Conservation (phyloP, 2,888 invertebrate species). For the Acanthosepion esculentum region DNA sequence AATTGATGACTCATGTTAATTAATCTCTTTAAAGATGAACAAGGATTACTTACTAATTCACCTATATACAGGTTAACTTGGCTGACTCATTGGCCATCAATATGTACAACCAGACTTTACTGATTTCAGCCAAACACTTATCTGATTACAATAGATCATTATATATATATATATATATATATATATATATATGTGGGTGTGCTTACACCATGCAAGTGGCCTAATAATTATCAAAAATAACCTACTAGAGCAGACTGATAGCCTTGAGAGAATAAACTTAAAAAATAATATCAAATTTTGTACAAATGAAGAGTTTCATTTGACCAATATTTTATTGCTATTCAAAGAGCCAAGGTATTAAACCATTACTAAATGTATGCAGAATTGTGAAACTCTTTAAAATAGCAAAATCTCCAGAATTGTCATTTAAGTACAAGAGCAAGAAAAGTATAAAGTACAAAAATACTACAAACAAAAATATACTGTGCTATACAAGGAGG, state of each 20-base stretch:
- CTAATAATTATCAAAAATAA: neutral
- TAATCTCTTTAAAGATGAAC: slow-evolving; percentile 20
- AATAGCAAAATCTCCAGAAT: too few relatives aligned
- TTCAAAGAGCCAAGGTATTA: neutral
- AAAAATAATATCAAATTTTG: too few relatives aligned
- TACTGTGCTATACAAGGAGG: neutral
- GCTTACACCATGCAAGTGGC: neutral
- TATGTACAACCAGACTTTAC: neutral
- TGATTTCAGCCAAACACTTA: neutral
- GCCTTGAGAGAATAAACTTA: neutral
- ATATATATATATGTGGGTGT: too few relatives aligned
- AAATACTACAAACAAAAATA: neutral
- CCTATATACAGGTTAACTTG: neutral
- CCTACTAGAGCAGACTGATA: neutral
- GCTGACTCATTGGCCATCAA: neutral
- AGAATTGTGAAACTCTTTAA: neutral
- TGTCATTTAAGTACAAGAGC: too few relatives aligned
- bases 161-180: neutral
- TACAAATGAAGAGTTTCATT: neutral
- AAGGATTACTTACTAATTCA: neutral
- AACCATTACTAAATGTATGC: neutral
- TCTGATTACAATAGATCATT: neutral
- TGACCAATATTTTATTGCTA: neutral
- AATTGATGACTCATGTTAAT: neutral
- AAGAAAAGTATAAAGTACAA: neutral